phyloP scores from a whole-genome alignment of 37 sponge, comb jelly and placozoan genomes.

The Diacarnus erythraeanus region DNA sequence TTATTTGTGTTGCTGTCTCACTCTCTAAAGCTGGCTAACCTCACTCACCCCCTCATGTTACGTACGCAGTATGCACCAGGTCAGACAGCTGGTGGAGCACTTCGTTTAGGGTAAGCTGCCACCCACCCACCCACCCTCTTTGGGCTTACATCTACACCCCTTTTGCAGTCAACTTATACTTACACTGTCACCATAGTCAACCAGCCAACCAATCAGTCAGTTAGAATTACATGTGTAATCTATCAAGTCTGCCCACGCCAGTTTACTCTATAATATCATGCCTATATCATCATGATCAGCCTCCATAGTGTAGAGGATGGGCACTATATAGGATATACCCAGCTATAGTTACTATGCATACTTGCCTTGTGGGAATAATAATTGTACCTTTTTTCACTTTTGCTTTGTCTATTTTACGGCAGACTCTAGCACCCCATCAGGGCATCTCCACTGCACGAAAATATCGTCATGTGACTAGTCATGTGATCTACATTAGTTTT shows the following conservation, averaged over 20 bases:
- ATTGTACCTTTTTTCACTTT: background rate
- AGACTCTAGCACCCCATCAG: background rate
- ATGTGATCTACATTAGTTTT: slow-evolving; percentile 6
- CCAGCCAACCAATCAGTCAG: no score
- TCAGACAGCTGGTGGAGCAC: background rate
- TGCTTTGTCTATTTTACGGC: background rate
- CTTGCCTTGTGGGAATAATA: no score
- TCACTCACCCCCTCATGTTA: background rate
- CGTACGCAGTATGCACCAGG: background rate
- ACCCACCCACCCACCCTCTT: background rate
- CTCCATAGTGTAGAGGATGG: no score
- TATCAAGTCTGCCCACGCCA: no score
- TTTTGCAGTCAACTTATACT: no score
- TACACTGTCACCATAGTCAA: no score
- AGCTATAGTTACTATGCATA: no score
- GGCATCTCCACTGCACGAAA: background rate
- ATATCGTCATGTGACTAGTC: slow-evolving; percentile 7
- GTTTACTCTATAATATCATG: no score
- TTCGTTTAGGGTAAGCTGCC: background rate
- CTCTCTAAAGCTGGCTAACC: background rate
- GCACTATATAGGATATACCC: no score
- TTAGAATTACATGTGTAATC: no score
- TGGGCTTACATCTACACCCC: no score
- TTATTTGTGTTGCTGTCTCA: slow-evolving; percentile 1
- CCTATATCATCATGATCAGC: no score